Evolutionary conservation across 1,140 invertebrate genomes (phyloP).

Genomic region (Bemisia tabaci): DNA sequence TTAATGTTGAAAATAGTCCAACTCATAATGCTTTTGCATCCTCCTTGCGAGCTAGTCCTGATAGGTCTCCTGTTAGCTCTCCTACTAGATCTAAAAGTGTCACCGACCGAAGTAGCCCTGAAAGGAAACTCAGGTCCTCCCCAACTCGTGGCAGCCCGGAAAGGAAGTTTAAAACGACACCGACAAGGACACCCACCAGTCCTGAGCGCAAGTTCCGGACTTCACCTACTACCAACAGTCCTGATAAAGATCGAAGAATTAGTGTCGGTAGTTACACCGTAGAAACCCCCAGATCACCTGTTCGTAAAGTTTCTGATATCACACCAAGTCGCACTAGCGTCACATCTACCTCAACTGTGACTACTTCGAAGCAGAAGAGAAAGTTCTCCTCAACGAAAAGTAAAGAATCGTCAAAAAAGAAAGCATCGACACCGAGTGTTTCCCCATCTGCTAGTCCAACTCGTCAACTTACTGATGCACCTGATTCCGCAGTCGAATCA

Average conservation of each 20-base stretch:
- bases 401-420: conserved; percentile 21
- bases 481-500: conserved; percentile 8
- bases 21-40: conserved; percentile 55
- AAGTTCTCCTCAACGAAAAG: conserved; percentile 22
- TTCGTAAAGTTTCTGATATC: background rate
- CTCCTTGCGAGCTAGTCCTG: conserved; percentile 42
- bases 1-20: conserved; percentile 43
- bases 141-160: conserved; percentile 17
- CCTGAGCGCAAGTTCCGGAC: conserved; percentile 1
- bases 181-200: too few species aligned
- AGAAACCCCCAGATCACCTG: conserved; percentile 10
- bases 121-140: conserved; percentile 8
- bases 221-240: background rate
- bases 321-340: background rate
- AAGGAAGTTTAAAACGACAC: conserved; percentile 13
- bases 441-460: conserved; percentile 22
- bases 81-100: conserved; percentile 23
- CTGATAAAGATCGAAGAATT: conserved; percentile 18
- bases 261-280: conserved; percentile 22
- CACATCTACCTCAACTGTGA: conserved; percentile 2
- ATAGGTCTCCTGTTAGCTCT: conserved; percentile 33
- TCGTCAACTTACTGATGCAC: conserved; percentile 3
- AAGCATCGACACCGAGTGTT: conserved; percentile 23
- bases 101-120: conserved; percentile 33
- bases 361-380: conserved; percentile 19